Evolutionary conservation across 2,888 invertebrate genomes (phyloP).

Genomic region (Byasa hedistus): DNA sequence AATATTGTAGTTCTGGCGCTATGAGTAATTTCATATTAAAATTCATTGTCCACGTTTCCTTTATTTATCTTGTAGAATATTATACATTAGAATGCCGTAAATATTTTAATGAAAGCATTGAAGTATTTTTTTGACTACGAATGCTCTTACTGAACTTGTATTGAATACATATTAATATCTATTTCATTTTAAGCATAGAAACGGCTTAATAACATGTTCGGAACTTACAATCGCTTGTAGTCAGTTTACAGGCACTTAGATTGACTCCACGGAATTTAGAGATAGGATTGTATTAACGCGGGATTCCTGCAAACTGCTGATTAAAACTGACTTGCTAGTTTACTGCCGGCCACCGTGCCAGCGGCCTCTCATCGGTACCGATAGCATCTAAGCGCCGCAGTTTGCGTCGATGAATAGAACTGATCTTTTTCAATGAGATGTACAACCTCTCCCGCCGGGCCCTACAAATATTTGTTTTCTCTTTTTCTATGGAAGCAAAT

Average conservation of each 20-base stretch:
- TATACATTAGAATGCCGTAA: too few relatives aligned
- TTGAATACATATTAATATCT: too few relatives aligned
- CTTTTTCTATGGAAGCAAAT: too few relatives aligned
- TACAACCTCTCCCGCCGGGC: not conserved
- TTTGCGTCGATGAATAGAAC: slow-evolving; percentile 19
- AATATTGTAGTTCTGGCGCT: too few relatives aligned
- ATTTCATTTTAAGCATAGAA: too few relatives aligned
- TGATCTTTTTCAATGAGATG: slow-evolving; percentile 19
- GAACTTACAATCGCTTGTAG: slow-evolving; percentile 20
- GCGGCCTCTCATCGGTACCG: slow-evolving; percentile 27
- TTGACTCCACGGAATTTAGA: slow-evolving; percentile 16
- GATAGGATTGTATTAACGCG: slow-evolving; percentile 29
- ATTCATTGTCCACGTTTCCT: too few relatives aligned
- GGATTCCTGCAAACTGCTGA: slow-evolving; percentile 15
- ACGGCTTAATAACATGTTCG: not conserved
- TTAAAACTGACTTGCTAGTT: slow-evolving; percentile 26
- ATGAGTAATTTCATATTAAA: too few relatives aligned
- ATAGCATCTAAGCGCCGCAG: slow-evolving; percentile 30
- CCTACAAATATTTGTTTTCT: too few relatives aligned
- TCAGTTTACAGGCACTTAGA: slow-evolving; percentile 20
- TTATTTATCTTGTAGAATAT: too few relatives aligned
- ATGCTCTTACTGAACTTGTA: too few relatives aligned
- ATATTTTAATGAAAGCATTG: too few relatives aligned
- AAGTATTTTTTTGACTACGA: too few relatives aligned
- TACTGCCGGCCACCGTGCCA: slow-evolving; percentile 28